Conservation (phyloP, 2,113 vertebrate genomes). For the Ranitomeya imitator region DNA sequence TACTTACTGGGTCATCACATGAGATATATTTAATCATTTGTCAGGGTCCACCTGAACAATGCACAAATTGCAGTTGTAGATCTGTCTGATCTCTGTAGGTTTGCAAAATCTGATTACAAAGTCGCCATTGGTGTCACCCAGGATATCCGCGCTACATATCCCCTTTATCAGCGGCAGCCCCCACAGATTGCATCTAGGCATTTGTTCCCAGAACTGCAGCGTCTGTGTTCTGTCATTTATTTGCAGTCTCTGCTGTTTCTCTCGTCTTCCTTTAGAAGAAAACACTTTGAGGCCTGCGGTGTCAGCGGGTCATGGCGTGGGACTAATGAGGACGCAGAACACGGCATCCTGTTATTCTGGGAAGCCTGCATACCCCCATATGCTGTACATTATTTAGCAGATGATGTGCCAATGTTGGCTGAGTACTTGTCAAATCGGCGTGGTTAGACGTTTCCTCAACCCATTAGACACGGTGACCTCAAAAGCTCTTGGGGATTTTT, state of each 20-base stretch:
- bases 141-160: background rate
- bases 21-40: background rate
- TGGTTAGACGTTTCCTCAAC: background rate
- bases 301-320: slow-evolving; percentile 34
- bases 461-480: slow-evolving; percentile 29
- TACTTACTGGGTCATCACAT: background rate
- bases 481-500: background rate
- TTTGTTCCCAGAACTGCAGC: background rate
- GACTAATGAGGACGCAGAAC: slow-evolving; percentile 38
- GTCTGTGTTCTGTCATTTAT: background rate
- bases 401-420: slow-evolving; percentile 33
- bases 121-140: background rate
- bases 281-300: slow-evolving; percentile 41
- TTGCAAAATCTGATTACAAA: slow-evolving; percentile 1
- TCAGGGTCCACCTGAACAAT: background rate
- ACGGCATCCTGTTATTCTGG: background rate
- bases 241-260: slow-evolving; percentile 12
- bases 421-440: slow-evolving; percentile 23
- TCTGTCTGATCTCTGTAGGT: background rate
- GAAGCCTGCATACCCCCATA: background rate
- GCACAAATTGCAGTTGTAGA: background rate
- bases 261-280: background rate
- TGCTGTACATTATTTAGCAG: slow-evolving; percentile 45
- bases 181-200: background rate
- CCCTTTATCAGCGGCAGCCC: background rate